Evolutionary conservation across 2,888 invertebrate species (phyloP), one percentile per base, ranked within the genome.

Genomic region (Scaptomyza polygonia): DNA sequence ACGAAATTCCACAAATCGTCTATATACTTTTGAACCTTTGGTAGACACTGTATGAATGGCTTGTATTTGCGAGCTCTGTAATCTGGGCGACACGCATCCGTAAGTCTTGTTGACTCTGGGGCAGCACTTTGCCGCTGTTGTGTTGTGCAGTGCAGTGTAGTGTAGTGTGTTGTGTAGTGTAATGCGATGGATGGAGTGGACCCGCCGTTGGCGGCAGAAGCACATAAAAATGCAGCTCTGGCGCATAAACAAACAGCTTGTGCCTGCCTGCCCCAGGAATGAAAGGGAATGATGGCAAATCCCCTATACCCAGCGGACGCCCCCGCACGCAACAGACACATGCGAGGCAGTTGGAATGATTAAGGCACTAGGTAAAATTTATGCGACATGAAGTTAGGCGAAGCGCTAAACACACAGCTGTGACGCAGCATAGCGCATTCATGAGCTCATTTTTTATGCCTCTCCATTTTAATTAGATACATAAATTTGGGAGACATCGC

Each of bases 141-240:
- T 32, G 47, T n/a, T 32, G 34, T 78, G 51, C 44, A 30, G 39
- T 16, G 25, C 32, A 58, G 66, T 62, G 54, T 48, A 53, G 39
- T 66, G 56, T 27, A 32, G 12, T 29, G 63, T 34, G 53, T 58
- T 48, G 59, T 59, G 63, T 61, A 69, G 64, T 71, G 64, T 71
- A 47, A 30, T 51, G 14, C 51, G 6, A 27, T 78, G 73, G 69
- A 78, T 80, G 79, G 79, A 76, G 78, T 69, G 67, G 61, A 59
- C 34, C 43, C 65, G 57, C 48, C 47, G 47, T 62, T 75, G 66
- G 68, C 61, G 65, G 45, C 68, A 48, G 18, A 3, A 48, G 14
- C 53, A 74, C 83, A 82, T 77, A 84, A 83, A 84, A 82, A 79
- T 81, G 82, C 82, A 82, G 79, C 84, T 79, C 75, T 68, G 64